Evolutionary conservation across 2,113 vertebrate genomes (phyloP), one percentile per base, ranked within the genome.

Genomic region (Oncorhynchus mykiss): DNA sequence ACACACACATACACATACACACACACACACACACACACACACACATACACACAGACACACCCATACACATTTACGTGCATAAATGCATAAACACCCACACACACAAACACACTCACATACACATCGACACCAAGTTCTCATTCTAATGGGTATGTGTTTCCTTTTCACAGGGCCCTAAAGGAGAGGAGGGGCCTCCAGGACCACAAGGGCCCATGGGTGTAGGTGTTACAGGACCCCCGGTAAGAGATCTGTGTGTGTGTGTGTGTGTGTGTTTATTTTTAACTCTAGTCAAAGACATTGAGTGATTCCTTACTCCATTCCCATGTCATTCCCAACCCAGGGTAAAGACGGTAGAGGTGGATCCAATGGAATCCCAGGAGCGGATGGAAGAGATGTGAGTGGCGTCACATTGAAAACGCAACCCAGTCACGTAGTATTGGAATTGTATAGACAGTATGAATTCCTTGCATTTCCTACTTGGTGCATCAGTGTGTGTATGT

Each of bases 331-430:
- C 39, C 65, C 27, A n/a, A 29, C 77, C 51, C 59, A 94, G 34
- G 97, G 97, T 1, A 78, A 81, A 81, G 93, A 94, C 75, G 97
- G 96, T 62, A 73, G 72, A 3, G 9, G 59, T 0, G 97, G 93
- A 12, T 14, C 62, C 16, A 22, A 14, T 16, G 93, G 93, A 14
- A 16, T 83, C 22, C 88, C 88, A 12, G 93, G 93, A 80, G 84
- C 72, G 31, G 91, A 92, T 24, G 93, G 93, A 24, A 80, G 24
- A 79, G 85, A 76, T 25, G 93, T 94, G 82, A 92, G 93, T 91
- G 69, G 24, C 48, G 3, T 2, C 2, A 2, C 12, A 2, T 20
- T 2, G 3, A 49, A 64, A 27, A 11, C 70, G 54, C 39, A 12
- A 45, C 2, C 9, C 39, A 11, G 39, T 45, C 39, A 25, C 65